Evolutionary conservation across 2,113 vertebrate genomes (phyloP).

Genomic region (Xenus cinereus): DNA sequence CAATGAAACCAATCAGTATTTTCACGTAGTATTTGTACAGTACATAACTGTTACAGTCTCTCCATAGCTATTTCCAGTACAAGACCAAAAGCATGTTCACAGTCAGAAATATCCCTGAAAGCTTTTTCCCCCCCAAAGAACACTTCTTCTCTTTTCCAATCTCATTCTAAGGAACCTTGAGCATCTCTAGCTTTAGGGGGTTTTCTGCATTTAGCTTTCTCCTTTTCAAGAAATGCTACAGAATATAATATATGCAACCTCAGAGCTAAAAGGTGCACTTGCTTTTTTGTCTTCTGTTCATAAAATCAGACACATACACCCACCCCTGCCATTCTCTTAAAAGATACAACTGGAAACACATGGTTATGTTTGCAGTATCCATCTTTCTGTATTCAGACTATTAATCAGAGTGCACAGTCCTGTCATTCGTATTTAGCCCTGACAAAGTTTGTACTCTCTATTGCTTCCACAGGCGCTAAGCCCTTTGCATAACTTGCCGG

Average conservation of each 20-base stretch:
- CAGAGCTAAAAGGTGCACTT: not conserved
- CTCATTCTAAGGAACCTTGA: not conserved
- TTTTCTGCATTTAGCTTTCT: conserved; percentile 16
- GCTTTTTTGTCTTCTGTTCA: not conserved
- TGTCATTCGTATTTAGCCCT: not conserved
- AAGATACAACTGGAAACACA: not conserved
- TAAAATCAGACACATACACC: not conserved
- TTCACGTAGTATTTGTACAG: not conserved
- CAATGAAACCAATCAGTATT: not conserved
- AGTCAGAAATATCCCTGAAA: not conserved
- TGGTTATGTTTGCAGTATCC: not conserved
- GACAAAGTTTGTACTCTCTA: not conserved
- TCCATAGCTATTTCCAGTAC: not conserved
- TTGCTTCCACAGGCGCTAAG: not conserved
- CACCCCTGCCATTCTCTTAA: not conserved
- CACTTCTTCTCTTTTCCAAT: not conserved
- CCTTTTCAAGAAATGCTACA: not conserved
- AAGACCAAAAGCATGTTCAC: not conserved
- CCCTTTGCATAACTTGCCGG: not conserved
- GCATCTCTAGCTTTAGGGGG: not conserved
- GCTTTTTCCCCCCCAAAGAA: not conserved
- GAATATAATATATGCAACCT: not conserved
- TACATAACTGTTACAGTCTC: not conserved
- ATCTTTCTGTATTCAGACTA: not conserved
- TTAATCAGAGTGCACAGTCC: not conserved